phyloP scores from a whole-genome alignment of 2,113 vertebrate species.

The Ptyas mucosa region DNA sequence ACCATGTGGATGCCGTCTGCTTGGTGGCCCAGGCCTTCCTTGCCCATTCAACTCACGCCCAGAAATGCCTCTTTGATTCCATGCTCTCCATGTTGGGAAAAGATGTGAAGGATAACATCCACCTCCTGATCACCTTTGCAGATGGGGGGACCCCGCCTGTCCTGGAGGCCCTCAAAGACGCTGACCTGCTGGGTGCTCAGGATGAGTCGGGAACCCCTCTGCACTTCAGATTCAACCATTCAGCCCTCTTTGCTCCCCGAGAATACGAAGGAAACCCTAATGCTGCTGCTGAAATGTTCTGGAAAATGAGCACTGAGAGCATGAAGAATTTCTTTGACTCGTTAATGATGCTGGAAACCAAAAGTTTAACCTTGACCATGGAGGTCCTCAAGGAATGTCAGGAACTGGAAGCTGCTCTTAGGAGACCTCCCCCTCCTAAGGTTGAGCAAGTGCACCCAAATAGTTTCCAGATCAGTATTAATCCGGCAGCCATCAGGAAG shows the following conservation, averaged over 20 bases:
- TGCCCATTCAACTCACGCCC: too few species aligned
- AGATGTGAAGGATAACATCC: fast-evolving
- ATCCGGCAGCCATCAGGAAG: too few species aligned
- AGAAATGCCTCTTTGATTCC: too few species aligned
- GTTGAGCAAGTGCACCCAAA: too few species aligned
- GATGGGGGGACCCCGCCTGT: neutral
- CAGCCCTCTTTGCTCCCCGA: neutral
- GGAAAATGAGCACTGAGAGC: slow-evolving; percentile 28
- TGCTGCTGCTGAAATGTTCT: slow-evolving; percentile 18
- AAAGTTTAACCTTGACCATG: slow-evolving; percentile 22
- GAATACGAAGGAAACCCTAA: neutral
- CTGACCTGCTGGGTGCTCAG: neutral
- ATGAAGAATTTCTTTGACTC: slow-evolving; percentile 34
- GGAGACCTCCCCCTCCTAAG: too few species aligned
- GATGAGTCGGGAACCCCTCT: neutral
- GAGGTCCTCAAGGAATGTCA: slow-evolving; percentile 11
- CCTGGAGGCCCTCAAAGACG: neutral
- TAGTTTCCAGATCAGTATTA: too few species aligned
- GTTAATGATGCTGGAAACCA: neutral
- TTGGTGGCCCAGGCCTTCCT: too few species aligned
- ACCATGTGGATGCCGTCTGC: too few species aligned
- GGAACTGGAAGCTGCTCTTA: too few species aligned
- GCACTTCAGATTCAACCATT: neutral
- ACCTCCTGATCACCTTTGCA: neutral
- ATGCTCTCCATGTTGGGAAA: neutral